These are phyloP conservation scores for Erynnis tages DNA, from an alignment of 2,888 invertebrate genomes.

Conservation along the genomic window DNA sequence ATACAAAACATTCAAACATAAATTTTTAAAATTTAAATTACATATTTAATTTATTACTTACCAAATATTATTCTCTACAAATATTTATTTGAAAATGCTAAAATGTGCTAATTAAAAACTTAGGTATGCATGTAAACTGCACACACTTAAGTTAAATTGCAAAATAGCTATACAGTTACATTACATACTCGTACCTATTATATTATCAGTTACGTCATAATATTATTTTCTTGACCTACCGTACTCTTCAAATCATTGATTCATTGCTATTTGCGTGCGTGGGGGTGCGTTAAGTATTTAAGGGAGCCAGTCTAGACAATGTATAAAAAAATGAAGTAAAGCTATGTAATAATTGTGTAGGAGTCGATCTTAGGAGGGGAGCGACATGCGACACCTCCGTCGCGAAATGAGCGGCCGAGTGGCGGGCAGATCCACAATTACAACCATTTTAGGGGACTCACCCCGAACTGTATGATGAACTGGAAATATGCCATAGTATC, in stretches of 20 bases:
- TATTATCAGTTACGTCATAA: background rate
- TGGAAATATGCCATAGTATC: slow-evolving; percentile 78
- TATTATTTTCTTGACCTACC: slow-evolving; percentile 21
- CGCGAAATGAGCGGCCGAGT: slow-evolving; percentile 51
- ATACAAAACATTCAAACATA: no score
- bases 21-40: no score
- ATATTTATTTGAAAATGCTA: no score
- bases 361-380: slow-evolving; percentile 12
- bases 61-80: no score
- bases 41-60: no score
- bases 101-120: no score
- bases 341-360: slow-evolving; percentile 5
- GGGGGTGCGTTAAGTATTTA: slow-evolving; percentile 9
- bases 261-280: background rate
- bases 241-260: slow-evolving; percentile 19
- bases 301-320: slow-evolving; percentile 2
- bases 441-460: slow-evolving; percentile 64
- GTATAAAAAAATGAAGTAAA: slow-evolving; percentile 13
- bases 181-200: no score
- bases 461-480: slow-evolving; percentile 69
- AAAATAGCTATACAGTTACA: no score
- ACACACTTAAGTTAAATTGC: no score
- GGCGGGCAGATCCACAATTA: slow-evolving; percentile 66
- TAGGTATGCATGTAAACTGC: no score
- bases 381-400: slow-evolving; percentile 9